Evolutionary conservation across 2,888 invertebrate species (phyloP).

Genomic region (Spilosoma lubricipeda): DNA sequence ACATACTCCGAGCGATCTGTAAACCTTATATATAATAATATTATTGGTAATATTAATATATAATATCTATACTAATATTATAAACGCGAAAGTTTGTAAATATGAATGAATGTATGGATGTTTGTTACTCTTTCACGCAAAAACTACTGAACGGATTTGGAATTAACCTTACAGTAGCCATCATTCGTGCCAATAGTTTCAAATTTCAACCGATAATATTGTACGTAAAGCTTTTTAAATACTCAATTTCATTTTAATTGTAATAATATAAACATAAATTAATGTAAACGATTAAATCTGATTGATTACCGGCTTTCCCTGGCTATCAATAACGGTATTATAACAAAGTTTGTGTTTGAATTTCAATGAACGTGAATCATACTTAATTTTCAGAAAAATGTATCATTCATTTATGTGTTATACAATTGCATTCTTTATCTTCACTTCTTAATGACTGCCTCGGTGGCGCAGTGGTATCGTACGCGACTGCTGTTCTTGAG

Average conservation of each 20-base stretch:
- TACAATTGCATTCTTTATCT: not conserved
- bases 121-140: too few relatives aligned
- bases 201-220: not conserved
- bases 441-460: too few relatives aligned
- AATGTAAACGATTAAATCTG: not conserved
- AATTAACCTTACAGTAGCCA: too few relatives aligned
- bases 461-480: too few relatives aligned
- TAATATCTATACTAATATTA: too few relatives aligned
- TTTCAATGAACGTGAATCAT: not conserved
- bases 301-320: not conserved
- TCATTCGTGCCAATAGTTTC: not conserved
- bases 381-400: not conserved
- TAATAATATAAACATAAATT: not conserved
- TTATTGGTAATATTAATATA: too few relatives aligned
- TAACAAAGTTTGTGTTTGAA: not conserved
- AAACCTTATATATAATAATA: too few relatives aligned
- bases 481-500: too few relatives aligned
- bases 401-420: not conserved
- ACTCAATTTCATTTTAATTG: not conserved
- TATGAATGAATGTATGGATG: too few relatives aligned
- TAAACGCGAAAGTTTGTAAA: too few relatives aligned
- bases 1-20: too few relatives aligned
- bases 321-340: not conserved
- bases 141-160: too few relatives aligned
- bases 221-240: not conserved